Base-by-base conservation (phyloP, 2,888 invertebrate genomes). In the Drosophila peninsularis region DNA sequence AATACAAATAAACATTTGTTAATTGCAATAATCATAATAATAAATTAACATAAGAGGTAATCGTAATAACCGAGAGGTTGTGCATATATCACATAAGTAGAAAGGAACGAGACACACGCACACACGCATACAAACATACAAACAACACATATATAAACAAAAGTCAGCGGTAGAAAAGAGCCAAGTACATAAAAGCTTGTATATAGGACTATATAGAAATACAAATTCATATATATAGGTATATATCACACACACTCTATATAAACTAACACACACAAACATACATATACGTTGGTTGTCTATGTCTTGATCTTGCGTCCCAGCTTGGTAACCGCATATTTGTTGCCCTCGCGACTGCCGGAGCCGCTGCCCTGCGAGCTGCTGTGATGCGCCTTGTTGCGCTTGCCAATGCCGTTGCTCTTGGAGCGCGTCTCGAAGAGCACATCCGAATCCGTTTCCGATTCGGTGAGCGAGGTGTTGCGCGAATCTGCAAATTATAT, bases 391-490 rank as follows among this genome's bases (percentile, higher is more conserved):
- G 49, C 58, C 54, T 82, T 82, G 56, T 86, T 82, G 56, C 87
- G 90, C 62, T 90, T 90, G 66, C 74, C 86, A 53, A 89, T 86
- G 10, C 91, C 90, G 75, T 91, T 89, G 21, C 90, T 89, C 73
- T 93, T 93, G 30, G 92, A 90, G 30, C 94, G 93, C 81, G 95
- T 95, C 91, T 97, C 97, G 90, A 97, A 97, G 21, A 97, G 93
- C 10, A 97, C 96, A 92, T 97, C 97, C 0, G 97, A 97, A 82
- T 97, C 97, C 0, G 96, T 96, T 77, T 97, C 97, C 1, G 95
- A 95, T 87, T 97, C 97, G 0, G 96, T 94, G 61, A 95, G 88
- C 57, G 94, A 95, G 62, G 95, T 93, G 47, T 88, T 87, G 9
- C 92, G 90, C 10, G 84, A 83, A 78, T 91, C 92, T 89, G 45